phyloP scores from a whole-genome alignment of 2,888 invertebrate species.

The Pilophorus perplexus region DNA sequence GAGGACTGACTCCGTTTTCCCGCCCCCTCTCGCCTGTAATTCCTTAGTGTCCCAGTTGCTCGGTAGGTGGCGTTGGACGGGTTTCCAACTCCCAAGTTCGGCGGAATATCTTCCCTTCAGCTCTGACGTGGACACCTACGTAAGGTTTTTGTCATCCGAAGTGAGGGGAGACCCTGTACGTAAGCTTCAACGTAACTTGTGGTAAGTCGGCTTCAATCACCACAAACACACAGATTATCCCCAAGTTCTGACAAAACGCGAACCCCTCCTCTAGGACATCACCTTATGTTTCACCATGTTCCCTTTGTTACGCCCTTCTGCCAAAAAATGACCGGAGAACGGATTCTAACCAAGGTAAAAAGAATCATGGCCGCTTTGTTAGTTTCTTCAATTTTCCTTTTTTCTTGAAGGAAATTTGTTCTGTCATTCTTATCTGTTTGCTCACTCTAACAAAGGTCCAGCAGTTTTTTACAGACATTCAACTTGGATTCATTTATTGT shows the following conservation, averaged over 20 bases:
- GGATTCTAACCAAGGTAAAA: constrained; percentile 38
- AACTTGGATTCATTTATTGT: no score
- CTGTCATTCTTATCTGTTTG: no score
- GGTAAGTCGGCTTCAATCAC: constrained; percentile 38
- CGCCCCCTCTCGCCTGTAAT: background rate
- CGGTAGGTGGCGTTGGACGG: no score
- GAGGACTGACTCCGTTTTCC: background rate
- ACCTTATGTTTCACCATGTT: background rate
- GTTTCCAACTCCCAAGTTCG: no score
- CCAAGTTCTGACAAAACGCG: background rate
- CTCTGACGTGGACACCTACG: constrained; percentile 41
- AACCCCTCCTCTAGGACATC: background rate
- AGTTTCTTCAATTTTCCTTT: constrained; percentile 8
- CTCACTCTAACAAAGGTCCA: no score
- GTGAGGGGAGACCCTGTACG: constrained; percentile 35
- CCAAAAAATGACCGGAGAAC: constrained; percentile 29
- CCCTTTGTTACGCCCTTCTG: constrained; percentile 1
- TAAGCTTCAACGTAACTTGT: constrained; percentile 43
- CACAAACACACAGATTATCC: constrained; percentile 7
- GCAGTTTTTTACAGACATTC: no score
- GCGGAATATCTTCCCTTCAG: background rate
- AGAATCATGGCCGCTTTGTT: constrained; percentile 39
- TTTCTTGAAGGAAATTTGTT: no score
- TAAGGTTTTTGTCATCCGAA: constrained; percentile 39
- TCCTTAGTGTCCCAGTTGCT: background rate